Evolutionary conservation across 2,888 invertebrate genomes (phyloP), one percentile per base, ranked within the genome.

Genomic region (Lasius platythorax): DNA sequence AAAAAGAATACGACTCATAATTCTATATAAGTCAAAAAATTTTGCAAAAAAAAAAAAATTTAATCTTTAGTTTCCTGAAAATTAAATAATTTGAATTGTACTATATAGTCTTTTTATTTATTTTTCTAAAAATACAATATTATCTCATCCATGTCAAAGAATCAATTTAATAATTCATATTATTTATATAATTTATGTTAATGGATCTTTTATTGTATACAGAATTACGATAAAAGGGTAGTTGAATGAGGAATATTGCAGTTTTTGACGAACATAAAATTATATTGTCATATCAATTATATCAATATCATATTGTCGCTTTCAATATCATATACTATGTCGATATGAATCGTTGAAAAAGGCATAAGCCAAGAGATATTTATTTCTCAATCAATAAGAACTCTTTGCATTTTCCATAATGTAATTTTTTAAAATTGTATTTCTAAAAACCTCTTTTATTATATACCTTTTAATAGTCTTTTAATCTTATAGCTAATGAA

Each of bases 281-380:
- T 50, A 30, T 30, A 50, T 70, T 9, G 11, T 8, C n/a, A n/a
- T n/a, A n/a, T n/a, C n/a, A n/a, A n/a, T n/a, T n/a, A n/a, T n/a
- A n/a, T n/a, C 43, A 64, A 64, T 8, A 18, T 8, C 18, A 37
- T n/a, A 18, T 37, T 37, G 33, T 37, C 33, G 18, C n/a, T 33
- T 9, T 64, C n/a, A 18, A 64, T n/a, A 33, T 74, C 61, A 46
- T 43, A 43, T 43, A 61, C 12, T 63, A 63, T 9, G n/a, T 63
- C 74, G n/a, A 43, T 30, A 46, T 63, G 11, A 37, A 74, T 63
- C n/a, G 0, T 18, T 40, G 6, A 64, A 75, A 64, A 63, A n/a
- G 18, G 8, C 9, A 23, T 58, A 18, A 73, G 18, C 9, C 1
- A 30, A 12, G n/a, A 43, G 53, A 23, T 6, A n/a, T 46, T 37